Base-by-base conservation (phyloP, 2,888 invertebrate genomes). In the Scotopteryx bipunctaria region DNA sequence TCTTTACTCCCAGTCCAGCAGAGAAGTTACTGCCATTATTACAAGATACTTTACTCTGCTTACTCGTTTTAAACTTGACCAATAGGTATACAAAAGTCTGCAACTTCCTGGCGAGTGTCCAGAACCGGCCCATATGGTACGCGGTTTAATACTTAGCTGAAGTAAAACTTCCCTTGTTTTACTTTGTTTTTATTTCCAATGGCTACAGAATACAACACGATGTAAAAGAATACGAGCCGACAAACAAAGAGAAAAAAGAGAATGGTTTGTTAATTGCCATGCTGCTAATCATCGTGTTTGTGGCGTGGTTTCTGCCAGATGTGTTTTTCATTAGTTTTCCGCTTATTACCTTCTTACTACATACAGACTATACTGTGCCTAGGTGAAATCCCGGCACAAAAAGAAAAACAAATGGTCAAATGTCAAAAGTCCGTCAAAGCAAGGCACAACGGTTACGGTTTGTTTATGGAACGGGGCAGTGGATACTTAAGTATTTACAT, bases 111-210 rank as follows among this genome's bases (percentile, higher is more conserved):
- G 66, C 64, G 25, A 25, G n/a, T 14, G 2, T 57, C 66, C 70
- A 69, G 56, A 50, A 42, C 46, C 50, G 46, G 44, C 51, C 52
- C 66, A 60, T 63, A 64, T 58, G 63, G 53, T 56, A 52, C 48
- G 42, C 46, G 44, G 55, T 58, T 65, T 62, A 63, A 63, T 62
- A 62, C 48, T 57, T 53, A 61, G 61, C 56, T 54, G 58, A 32
- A 43, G 29, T 56, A 64, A 60, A 53, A 55, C 48, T 59, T 46
- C 47, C 44, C 45, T 45, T 57, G 13, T 33, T 36, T 46, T 36
- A 27, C 29, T 29, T 38, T 49, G 23, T 52, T 43, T 47, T 46
- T 40, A 42, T 41, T 44, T 46, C 29, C 16, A 32, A 38, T 32
- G 29, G 47, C 17, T 41, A 17, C 25, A 17, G 33, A 6, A 9